These are phyloP conservation scores for Trissoscelio sp. DNA, from an alignment of 2,888 invertebrate species.

Conservation along the genomic window DNA sequence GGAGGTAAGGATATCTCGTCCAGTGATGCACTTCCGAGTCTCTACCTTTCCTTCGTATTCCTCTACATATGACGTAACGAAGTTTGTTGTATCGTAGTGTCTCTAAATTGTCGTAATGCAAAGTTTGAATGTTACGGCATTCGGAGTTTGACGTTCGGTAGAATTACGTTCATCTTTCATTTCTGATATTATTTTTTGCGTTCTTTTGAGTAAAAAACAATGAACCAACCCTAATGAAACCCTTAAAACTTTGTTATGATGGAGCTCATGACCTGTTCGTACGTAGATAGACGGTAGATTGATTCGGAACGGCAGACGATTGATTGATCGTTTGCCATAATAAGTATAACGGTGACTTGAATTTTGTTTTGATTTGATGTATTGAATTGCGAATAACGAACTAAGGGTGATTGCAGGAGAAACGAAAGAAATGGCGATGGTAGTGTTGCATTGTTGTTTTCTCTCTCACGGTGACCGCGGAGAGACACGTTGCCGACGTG, in stretches of 20 bases:
- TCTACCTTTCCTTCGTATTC: slow-evolving; percentile 78
- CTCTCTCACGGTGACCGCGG: slow-evolving; percentile 50
- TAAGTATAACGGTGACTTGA: slow-evolving; percentile 33
- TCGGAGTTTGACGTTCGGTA: slow-evolving; percentile 75
- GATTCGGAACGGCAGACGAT: slow-evolving; percentile 43
- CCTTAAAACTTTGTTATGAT: slow-evolving; percentile 50
- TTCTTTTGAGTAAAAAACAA: slow-evolving; percentile 47
- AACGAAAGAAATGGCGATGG: slow-evolving; percentile 65
- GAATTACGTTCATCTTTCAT: slow-evolving; percentile 71
- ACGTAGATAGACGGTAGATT: slow-evolving; percentile 73
- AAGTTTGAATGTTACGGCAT: slow-evolving; percentile 47
- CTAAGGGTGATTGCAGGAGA: slow-evolving; percentile 59
- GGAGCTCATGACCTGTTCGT: slow-evolving; percentile 68
- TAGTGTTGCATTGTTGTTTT: slow-evolving; percentile 66
- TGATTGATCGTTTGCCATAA: slow-evolving; percentile 41
- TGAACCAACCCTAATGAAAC: slow-evolving; percentile 34
- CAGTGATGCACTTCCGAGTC: slow-evolving; percentile 81
- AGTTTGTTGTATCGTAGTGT: slow-evolving; percentile 75
- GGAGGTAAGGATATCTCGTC: slow-evolving; percentile 83
- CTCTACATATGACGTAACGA: slow-evolving; percentile 78
- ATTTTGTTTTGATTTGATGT: slow-evolving; percentile 51
- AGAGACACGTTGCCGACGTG: slow-evolving; percentile 63
- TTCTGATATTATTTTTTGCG: slow-evolving; percentile 51
- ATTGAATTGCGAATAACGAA: slow-evolving; percentile 50
- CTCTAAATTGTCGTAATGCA: slow-evolving; percentile 63